Percentiles rank a stretch among this genome's conserved stretches.
Evolutionary conservation across 2,888 invertebrate genomes (phyloP).

Genomic region (Rhodophaea formosa): DNA sequence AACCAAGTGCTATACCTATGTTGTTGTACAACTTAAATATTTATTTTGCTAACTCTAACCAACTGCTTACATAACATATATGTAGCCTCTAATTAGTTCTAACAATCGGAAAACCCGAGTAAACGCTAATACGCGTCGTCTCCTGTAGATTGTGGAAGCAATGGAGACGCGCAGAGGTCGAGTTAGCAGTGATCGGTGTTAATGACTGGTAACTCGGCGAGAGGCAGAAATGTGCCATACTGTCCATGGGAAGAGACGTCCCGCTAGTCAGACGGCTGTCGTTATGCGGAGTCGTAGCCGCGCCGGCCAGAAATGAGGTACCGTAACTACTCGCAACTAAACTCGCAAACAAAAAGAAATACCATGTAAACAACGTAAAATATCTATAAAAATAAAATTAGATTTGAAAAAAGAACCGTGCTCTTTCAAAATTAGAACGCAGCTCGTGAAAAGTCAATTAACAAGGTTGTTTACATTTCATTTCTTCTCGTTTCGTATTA

Average conservation of each 20-base stretch:
- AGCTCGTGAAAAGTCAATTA: constrained; percentile 4
- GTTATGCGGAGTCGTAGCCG: constrained; percentile 50
- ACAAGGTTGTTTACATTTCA: constrained; percentile 10
- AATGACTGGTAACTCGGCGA: constrained; percentile 52
- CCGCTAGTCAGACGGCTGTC: constrained; percentile 54
- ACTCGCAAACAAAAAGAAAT: constrained; percentile 5
- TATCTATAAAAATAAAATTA: neutral
- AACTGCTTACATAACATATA: neutral
- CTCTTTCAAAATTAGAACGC: neutral
- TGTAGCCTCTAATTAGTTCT: constrained; percentile 16
- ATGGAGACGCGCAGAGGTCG: constrained; percentile 47
- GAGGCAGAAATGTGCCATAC: constrained; percentile 45
- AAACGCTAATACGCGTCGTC: constrained; percentile 21
- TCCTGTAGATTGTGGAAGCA: constrained; percentile 30
- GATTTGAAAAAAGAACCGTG: neutral
- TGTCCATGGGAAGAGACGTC: constrained; percentile 57
- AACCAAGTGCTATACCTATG: neutral
- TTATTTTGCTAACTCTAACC: neutral
- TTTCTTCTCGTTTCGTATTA: constrained; percentile 4
- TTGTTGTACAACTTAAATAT: neutral
- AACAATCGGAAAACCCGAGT: constrained; percentile 14
- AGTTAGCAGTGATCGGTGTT: constrained; percentile 55
- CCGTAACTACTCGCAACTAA: constrained; percentile 28
- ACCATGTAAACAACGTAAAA: neutral
- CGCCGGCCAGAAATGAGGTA: constrained; percentile 54